A percentile compares a stretch with the other conserved stretches of the same genome.
Evolutionary conservation across 2,113 vertebrate genomes (phyloP).

Genomic region (Alouatta palliata): DNA sequence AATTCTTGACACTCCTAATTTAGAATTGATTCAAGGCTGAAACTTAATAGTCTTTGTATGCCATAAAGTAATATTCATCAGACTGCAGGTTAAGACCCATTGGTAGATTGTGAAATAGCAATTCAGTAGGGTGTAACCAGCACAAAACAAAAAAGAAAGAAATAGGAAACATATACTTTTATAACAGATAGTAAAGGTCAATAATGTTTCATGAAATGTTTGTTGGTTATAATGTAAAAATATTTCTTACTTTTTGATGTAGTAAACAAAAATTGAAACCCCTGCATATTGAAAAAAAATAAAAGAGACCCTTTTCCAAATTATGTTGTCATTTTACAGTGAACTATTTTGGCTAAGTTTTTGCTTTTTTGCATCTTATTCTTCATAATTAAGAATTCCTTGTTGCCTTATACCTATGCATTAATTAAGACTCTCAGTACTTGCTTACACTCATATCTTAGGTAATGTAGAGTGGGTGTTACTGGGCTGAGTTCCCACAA

Average conservation of each 20-base stretch:
- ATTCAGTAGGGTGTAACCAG: not conserved
- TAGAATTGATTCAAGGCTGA: not conserved
- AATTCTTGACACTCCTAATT: slow-evolving; percentile 7
- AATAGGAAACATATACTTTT: not conserved
- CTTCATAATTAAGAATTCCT: not conserved
- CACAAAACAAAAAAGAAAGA: not conserved
- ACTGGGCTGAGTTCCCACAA: not conserved
- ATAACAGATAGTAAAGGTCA: not conserved
- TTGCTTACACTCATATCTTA: not conserved
- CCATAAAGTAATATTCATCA: not conserved
- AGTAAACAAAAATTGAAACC: not conserved
- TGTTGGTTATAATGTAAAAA: not conserved
- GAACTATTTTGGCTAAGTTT: not conserved
- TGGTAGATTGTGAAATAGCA: not conserved
- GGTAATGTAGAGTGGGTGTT: not conserved
- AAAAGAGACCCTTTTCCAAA: not conserved
- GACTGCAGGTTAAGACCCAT: not conserved
- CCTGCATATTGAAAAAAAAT: not conserved
- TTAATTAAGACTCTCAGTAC: not conserved
- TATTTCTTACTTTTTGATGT: not conserved
- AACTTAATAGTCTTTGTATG: not conserved
- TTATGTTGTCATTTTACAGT: slow-evolving; percentile 1
- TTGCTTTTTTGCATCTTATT: not conserved
- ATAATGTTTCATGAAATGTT: not conserved
- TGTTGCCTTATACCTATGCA: not conserved